Conservation (phyloP, 2,888 invertebrate species). For the Sthenelais limicola region DNA sequence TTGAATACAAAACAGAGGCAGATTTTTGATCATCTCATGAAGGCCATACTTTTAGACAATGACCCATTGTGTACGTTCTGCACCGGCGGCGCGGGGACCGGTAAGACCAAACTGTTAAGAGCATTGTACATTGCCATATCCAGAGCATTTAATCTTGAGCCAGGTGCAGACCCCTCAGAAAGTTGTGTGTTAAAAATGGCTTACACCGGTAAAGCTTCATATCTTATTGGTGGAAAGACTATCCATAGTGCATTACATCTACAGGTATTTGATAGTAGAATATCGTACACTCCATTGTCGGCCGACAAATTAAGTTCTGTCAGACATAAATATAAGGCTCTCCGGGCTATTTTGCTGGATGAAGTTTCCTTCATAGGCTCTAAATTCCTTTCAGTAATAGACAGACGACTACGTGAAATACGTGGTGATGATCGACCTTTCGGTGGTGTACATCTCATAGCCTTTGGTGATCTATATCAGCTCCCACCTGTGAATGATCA, state of each 20-base stretch:
- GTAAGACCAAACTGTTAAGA: not conserved
- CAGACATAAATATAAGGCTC: not conserved
- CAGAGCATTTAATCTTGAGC: not conserved
- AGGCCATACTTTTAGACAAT: not conserved
- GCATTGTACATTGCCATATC: not conserved
- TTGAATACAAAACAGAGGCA: not conserved
- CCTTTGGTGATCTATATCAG: not conserved
- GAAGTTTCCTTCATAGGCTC: not conserved
- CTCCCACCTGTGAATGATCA: not conserved
- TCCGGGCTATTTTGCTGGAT: not conserved
- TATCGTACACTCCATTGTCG: no score
- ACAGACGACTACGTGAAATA: not conserved
- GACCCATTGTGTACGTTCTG: not conserved
- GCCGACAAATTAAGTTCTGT: not conserved
- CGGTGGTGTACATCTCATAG: not conserved
- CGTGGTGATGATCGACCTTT: not conserved
- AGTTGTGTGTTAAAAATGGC: not conserved
- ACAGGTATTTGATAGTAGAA: no score
- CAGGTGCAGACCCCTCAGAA: not conserved
- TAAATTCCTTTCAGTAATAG: not conserved
- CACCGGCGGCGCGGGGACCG: not conserved
- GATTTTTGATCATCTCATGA: not conserved
- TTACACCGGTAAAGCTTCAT: not conserved
- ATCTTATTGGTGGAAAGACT: not conserved
- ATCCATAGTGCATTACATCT: not conserved